A percentile compares a stretch with the other conserved stretches of the same genome.
Evolutionary conservation across 23 tunicate species (phyloP).

Genomic region (Oikopleura albicans): DNA sequence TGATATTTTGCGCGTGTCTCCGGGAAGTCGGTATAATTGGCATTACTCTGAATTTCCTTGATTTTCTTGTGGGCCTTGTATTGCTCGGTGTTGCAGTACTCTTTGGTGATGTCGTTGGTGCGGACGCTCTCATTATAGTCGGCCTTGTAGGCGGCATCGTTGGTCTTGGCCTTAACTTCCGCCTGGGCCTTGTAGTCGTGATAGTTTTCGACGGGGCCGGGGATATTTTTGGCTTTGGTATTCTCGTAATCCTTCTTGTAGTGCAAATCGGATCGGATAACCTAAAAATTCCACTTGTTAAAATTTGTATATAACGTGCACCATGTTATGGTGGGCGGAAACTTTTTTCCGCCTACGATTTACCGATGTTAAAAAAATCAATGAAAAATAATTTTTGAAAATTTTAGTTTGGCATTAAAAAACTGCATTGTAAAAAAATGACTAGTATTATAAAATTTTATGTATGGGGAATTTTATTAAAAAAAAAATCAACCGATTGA

Average conservation of each 20-base stretch:
- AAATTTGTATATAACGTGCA: too few relatives aligned
- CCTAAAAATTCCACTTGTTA: too few relatives aligned
- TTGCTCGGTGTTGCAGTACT: constrained; percentile 6
- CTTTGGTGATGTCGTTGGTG: not conserved
- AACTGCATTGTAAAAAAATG: too few relatives aligned
- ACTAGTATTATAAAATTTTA: too few relatives aligned
- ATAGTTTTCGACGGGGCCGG: constrained; percentile 11
- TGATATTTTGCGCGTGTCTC: constrained; percentile 7
- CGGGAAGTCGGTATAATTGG: not conserved
- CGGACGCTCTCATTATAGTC: not conserved
- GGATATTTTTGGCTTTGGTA: not conserved
- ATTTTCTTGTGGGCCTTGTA: not conserved
- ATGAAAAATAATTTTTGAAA: too few relatives aligned
- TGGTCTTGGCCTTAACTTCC: not conserved
- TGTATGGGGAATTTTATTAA: too few relatives aligned
- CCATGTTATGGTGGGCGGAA: too few relatives aligned
- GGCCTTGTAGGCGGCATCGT: not conserved
- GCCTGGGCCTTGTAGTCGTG: constrained; percentile 10
- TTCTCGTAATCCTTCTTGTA: constrained; percentile 9
- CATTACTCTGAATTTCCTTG: not conserved
- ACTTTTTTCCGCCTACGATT: too few relatives aligned
- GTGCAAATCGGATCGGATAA: not conserved
- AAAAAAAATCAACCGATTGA: too few relatives aligned
- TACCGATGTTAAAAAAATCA: too few relatives aligned
- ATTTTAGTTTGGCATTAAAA: too few relatives aligned